Percentiles rank a stretch among this genome's conserved stretches.
Conservation (phyloP, 2,888 invertebrate genomes). For the Catocala nupta region DNA sequence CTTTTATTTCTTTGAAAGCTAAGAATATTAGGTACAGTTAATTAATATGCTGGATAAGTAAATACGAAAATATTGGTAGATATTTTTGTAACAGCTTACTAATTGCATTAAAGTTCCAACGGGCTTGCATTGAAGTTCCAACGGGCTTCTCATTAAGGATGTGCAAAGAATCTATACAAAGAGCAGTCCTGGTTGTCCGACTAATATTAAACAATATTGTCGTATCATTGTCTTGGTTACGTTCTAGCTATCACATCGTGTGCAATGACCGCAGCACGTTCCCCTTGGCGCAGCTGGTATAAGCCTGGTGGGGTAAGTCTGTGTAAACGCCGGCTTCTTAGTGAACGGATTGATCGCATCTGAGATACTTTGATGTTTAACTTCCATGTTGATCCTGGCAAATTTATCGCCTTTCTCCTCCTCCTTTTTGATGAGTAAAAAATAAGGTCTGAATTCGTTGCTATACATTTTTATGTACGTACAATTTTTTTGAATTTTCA, state of each 20-base stretch:
- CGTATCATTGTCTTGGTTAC: too few relatives aligned
- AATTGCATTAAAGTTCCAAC: constrained; percentile 38
- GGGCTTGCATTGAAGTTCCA: constrained; percentile 16
- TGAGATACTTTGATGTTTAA: constrained; percentile 64
- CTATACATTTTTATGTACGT: constrained; percentile 61
- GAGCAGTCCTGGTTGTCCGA: too few relatives aligned
- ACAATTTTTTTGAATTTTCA: too few relatives aligned
- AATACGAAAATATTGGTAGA: constrained; percentile 72
- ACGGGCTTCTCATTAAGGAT: too few relatives aligned
- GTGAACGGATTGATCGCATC: constrained; percentile 74
- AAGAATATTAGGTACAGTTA: constrained; percentile 46
- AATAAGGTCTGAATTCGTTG: constrained; percentile 78
- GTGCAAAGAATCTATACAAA: too few relatives aligned
- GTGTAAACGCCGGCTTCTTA: constrained; percentile 70
- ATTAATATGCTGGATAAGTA: constrained; percentile 46
- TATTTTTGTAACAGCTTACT: constrained; percentile 63
- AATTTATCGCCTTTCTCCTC: constrained; percentile 81
- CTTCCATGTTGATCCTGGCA: constrained; percentile 78
- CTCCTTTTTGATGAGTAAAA: constrained; percentile 74
- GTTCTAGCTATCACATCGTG: constrained; percentile 42
- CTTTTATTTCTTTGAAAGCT: too few relatives aligned
- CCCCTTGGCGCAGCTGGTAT: constrained; percentile 76
- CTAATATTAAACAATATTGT: constrained; percentile 42
- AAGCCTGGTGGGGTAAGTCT: constrained; percentile 76
- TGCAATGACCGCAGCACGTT: constrained; percentile 74